phyloP scores from a whole-genome alignment of 2,888 invertebrate species.

The Drosophila leonis region DNA sequence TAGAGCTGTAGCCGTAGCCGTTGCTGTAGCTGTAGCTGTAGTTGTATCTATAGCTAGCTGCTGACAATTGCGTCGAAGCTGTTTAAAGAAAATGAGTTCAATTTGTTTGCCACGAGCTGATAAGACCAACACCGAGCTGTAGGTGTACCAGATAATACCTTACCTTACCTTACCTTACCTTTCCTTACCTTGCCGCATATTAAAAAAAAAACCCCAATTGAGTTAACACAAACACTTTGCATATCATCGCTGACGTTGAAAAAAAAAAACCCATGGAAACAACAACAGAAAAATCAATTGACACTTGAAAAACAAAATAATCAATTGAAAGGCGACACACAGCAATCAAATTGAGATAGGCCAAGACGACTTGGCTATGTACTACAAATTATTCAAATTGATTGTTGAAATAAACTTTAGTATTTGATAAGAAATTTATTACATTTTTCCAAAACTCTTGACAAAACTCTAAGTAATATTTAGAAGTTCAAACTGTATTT shows the following conservation, averaged over 20 bases:
- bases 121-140: slow-evolving; percentile 42
- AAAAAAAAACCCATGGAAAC: slow-evolving; percentile 5
- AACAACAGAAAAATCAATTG: slow-evolving; percentile 37
- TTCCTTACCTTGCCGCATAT: slow-evolving; percentile 1
- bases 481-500: too few relatives aligned
- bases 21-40: slow-evolving; percentile 24
- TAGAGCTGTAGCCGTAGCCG: slow-evolving; percentile 21
- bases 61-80: slow-evolving; percentile 66
- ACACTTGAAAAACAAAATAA: slow-evolving; percentile 58
- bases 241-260: slow-evolving; percentile 62
- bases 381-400: slow-evolving; percentile 8
- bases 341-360: neutral
- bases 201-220: slow-evolving; percentile 32
- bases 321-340: slow-evolving; percentile 47
- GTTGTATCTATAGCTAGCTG: slow-evolving; percentile 8
- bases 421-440: too few relatives aligned
- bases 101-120: slow-evolving; percentile 72
- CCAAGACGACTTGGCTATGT: neutral
- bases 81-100: slow-evolving; percentile 78
- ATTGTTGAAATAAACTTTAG: too few relatives aligned
- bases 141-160: slow-evolving; percentile 41
- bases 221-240: slow-evolving; percentile 68
- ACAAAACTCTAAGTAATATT: too few relatives aligned
- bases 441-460: too few relatives aligned
- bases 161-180: neutral